Percentiles rank a stretch among this genome's conserved stretches.
Evolutionary conservation across 1,140 invertebrate genomes (phyloP).

Genomic region (Aphelenchoides avenae): DNA sequence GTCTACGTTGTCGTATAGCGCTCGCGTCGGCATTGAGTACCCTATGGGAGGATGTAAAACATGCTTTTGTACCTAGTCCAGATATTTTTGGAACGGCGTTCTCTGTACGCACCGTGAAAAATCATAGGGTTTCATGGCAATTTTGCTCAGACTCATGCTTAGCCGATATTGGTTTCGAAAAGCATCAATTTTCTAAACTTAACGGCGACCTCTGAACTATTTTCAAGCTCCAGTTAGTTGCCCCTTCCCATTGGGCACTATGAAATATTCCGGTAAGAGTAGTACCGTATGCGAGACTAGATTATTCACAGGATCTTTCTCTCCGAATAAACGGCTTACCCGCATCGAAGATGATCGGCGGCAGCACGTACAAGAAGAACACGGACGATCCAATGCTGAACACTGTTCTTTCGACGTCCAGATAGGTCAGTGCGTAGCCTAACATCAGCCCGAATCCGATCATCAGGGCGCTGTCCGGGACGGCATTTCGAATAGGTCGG

Average conservation of each 20-base stretch:
- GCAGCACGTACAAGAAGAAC: conserved; percentile 53
- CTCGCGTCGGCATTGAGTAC: conserved; percentile 50
- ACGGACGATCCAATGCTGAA: conserved; percentile 26
- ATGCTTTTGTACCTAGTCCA: background rate
- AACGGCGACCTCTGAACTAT: background rate
- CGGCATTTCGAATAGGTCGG: too few species aligned
- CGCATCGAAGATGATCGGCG: conserved; percentile 61
- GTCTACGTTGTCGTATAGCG: conserved; percentile 45
- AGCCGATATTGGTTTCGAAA: background rate
- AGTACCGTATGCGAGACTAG: too few species aligned
- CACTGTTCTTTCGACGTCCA: conserved; percentile 3
- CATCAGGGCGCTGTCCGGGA: conserved; percentile 20
- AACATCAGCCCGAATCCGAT: conserved; percentile 23
- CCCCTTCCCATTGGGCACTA: too few species aligned
- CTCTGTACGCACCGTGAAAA: background rate
- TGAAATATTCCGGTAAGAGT: too few species aligned
- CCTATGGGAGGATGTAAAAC: too few species aligned
- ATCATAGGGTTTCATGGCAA: too few species aligned
- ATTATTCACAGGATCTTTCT: too few species aligned
- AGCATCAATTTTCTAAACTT: background rate
- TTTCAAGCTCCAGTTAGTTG: conserved; percentile 15
- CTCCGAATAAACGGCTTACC: too few species aligned
- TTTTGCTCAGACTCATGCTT: too few species aligned
- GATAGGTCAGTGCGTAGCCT: conserved; percentile 3
- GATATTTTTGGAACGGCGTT: conserved; percentile 4